These are phyloP conservation scores for Mus musculus DNA, from an alignment of 2,113 vertebrate species.

Conservation along the genomic window GRCm39 chr11:33838501-33839000, in stretches of 20 bases:
- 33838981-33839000: no score
- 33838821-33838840: background rate
- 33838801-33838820: background rate
- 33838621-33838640: background rate
- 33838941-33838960: accelerated
- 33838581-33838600: background rate
- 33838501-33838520: background rate
- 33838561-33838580: background rate
- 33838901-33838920: background rate
- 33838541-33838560: background rate
- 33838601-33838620: background rate
- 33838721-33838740: accelerated
- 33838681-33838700: accelerated
- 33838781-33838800: background rate
- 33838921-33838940: background rate
- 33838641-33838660: background rate
- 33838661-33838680: background rate
- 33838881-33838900: background rate
- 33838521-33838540: background rate
- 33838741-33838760: accelerated
- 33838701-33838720: background rate
- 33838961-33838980: background rate
- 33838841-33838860: background rate
- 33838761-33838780: background rate
- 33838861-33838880: background rate